Evolutionary conservation across 2,113 vertebrate genomes (phyloP).

Genomic region (Catagonus wagneri): DNA sequence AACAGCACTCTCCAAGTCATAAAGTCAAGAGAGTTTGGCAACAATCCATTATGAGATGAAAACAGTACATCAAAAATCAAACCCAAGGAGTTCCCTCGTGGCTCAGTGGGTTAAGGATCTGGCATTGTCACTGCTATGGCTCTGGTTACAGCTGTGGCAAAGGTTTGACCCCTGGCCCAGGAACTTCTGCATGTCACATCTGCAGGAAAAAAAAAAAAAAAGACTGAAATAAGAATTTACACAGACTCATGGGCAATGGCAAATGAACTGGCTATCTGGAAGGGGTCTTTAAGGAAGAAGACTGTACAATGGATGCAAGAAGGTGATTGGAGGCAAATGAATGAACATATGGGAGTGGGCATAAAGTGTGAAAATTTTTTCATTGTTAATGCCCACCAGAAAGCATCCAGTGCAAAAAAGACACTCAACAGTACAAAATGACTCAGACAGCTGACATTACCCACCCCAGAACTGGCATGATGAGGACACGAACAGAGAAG

Average conservation of each 20-base stretch:
- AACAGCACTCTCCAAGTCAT: slow-evolving; percentile 11
- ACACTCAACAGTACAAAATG: slow-evolving; percentile 38
- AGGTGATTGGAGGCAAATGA: neutral
- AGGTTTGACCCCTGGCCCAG: too few species aligned
- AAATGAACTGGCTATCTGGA: neutral
- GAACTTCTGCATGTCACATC: too few species aligned
- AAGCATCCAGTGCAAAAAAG: slow-evolving; percentile 36
- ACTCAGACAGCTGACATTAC: slow-evolving; percentile 20
- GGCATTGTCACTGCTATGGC: too few species aligned
- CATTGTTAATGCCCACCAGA: slow-evolving; percentile 21
- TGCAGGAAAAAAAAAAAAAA: neutral
- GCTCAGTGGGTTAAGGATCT: too few species aligned
- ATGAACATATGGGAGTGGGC: neutral
- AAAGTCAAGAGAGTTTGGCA: slow-evolving; percentile 25
- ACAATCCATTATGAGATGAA: slow-evolving; percentile 33
- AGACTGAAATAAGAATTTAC: neutral
- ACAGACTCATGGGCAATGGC: neutral
- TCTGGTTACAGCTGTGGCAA: too few species aligned
- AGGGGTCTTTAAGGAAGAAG: slow-evolving; percentile 35
- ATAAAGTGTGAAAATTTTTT: slow-evolving; percentile 53
- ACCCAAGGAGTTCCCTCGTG: neutral
- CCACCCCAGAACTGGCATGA: slow-evolving; percentile 15
- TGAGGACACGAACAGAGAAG: neutral
- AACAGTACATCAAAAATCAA: slow-evolving; percentile 35
- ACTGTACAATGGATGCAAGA: neutral